Percentiles rank a stretch among this genome's conserved stretches.
Evolutionary conservation across 2,113 vertebrate species (phyloP).

Genomic region (Pagrus major): DNA sequence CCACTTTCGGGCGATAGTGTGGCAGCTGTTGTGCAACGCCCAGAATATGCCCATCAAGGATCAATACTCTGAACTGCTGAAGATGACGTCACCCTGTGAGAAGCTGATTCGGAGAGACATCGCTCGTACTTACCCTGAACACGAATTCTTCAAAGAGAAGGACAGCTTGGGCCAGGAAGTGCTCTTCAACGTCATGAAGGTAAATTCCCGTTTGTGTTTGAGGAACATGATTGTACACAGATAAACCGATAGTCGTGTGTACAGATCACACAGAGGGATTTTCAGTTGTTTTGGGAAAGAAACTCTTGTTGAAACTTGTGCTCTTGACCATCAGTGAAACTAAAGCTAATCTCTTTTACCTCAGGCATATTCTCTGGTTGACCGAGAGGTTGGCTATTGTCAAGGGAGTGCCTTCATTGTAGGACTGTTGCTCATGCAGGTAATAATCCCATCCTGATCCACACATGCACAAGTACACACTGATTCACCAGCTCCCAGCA

Average conservation of each 20-base stretch:
- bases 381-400: conserved; percentile 98
- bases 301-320: neutral
- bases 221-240: neutral
- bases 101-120: conserved; percentile 98
- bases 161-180: conserved; percentile 98
- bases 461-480: conserved; percentile 9
- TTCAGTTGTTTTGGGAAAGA: neutral
- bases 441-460: conserved; percentile 71
- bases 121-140: conserved; percentile 97
- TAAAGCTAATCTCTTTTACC: conserved; percentile 64
- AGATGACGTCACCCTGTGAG: conserved; percentile 99
- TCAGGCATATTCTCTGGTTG: conserved; percentile 98
- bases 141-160: conserved; percentile 99
- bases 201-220: conserved; percentile 59
- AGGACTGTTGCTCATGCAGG: conserved; percentile 98
- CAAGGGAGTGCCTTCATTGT: conserved; percentile 99
- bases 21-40: conserved; percentile 96
- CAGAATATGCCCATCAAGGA: conserved; percentile 98
- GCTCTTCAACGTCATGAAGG: conserved; percentile 99
- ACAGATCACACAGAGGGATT: neutral
- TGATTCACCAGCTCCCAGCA: conserved; percentile 1
- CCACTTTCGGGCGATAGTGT: conserved; percentile 98
- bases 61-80: conserved; percentile 97
- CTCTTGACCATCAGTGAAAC: conserved; percentile 10
- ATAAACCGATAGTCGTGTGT: neutral